Base-by-base conservation (phyloP, 2,888 invertebrate species). In the Drosophila melanosoma region DNA sequence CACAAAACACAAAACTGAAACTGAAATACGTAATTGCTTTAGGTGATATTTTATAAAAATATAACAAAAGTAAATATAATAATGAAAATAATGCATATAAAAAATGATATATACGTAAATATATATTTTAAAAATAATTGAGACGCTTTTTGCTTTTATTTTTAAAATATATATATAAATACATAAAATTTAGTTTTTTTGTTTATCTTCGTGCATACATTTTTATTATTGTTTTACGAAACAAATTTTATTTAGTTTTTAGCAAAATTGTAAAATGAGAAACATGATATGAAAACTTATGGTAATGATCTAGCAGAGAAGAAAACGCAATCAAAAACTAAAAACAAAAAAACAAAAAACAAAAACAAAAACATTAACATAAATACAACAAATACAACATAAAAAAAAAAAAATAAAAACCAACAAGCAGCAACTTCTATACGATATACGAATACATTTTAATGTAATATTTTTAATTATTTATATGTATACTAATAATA, bases 241-340 rank as follows among this genome's bases (percentile, higher is more conserved):
- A 79, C 70, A 78, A 82, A 78, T 88, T 85, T 88, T 85, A 90
- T 89, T 92, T 93, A 92, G 92, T 91, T 92, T 87, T 91, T 93
- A 92, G 92, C 92, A 87, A 92, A 92, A 92, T 92, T 92, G 92
- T 93, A 92, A 91, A 91, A 91, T 92, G 82, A 92, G 67, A 78
- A 76, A 69, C 69, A 66, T 69, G 59, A 71, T 91, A 84, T 79
- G 83, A 88, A 82, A 66, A 69, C 56, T 62, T 54, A 65, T 69
- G 52, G 57, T 69, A 74, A 56, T 58, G 52, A 64, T 67, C 45
- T 75, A 79, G 68, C 73, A 82, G 72, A 82, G 71, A 72, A 67
- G 72, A 80, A 87, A 84, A 83, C 85, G 85, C 82, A 86, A 83
- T 88, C 84, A 89, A 84, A 85, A 81, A 82, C 60, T 72, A 71